phyloP scores from a whole-genome alignment of 2,797 vertebrate species.

The Fringilla coelebs region DNA sequence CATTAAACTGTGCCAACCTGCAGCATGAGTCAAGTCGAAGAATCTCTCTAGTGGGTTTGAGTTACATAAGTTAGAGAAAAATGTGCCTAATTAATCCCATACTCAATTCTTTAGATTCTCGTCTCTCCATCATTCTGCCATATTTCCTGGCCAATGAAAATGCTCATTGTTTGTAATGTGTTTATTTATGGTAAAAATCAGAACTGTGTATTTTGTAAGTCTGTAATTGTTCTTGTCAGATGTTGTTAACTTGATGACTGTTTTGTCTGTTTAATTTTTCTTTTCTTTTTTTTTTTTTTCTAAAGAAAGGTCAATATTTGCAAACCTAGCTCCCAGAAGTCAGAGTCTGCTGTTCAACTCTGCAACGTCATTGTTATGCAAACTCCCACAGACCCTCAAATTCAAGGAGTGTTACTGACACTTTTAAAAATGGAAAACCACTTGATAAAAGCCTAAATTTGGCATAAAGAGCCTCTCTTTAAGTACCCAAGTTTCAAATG shows the following conservation, averaged over 20 bases:
- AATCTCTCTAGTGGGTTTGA: constrained; percentile 43
- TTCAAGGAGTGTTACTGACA: not conserved
- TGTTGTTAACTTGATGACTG: constrained; percentile 66
- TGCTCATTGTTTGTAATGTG: constrained; percentile 64
- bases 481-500: not conserved
- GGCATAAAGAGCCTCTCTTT: not conserved
- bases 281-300: not conserved
- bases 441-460: not conserved
- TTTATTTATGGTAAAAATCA: constrained; percentile 72
- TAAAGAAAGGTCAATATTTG: constrained; percentile 41
- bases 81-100: constrained; percentile 38
- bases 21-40: constrained; percentile 47
- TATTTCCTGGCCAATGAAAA: constrained; percentile 67
- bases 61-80: constrained; percentile 37
- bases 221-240: constrained; percentile 60
- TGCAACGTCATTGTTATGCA: not conserved
- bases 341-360: not conserved
- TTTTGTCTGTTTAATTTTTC: constrained; percentile 25
- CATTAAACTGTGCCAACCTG: constrained; percentile 23
- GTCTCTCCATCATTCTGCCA: constrained; percentile 36
- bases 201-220: constrained; percentile 58
- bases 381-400: not conserved
- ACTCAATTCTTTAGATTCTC: constrained; percentile 40
- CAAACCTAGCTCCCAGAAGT: constrained; percentile 38
- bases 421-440: not conserved